Evolutionary conservation across 2,888 invertebrate species (phyloP).

Genomic region (Sphinx pinastri): DNA sequence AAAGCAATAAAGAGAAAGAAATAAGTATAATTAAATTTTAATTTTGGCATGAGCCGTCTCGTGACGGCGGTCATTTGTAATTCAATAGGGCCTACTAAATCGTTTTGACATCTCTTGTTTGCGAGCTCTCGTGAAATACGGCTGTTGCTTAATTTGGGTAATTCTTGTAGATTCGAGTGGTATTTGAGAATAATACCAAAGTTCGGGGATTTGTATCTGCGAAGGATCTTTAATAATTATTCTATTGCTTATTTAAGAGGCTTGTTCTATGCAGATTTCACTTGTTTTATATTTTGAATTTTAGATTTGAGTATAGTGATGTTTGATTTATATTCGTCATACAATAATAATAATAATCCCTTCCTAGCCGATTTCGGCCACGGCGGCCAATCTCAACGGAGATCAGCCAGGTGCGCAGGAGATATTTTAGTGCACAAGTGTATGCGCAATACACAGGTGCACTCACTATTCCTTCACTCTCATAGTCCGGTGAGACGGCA

Average conservation of each 20-base stretch:
- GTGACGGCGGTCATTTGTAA: slow-evolving; percentile 18
- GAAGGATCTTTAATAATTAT: neutral
- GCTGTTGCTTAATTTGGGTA: slow-evolving; percentile 13
- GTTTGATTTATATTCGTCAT: too few species aligned
- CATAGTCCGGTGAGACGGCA: too few species aligned
- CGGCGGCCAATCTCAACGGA: too few species aligned
- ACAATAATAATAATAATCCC: too few species aligned
- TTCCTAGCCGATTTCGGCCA: too few species aligned
- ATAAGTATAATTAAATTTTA: slow-evolving; percentile 16
- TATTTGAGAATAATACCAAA: neutral
- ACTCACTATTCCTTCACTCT: too few species aligned
- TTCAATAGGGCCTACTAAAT: slow-evolving; percentile 24
- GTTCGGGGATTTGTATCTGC: neutral
- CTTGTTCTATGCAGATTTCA: neutral
- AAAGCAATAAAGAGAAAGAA: too few species aligned
- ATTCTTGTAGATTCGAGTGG: slow-evolving; percentile 10
- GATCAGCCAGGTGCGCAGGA: too few species aligned
- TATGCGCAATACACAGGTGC: too few species aligned
- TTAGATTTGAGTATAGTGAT: neutral
- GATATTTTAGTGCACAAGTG: too few species aligned
- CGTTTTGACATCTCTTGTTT: slow-evolving; percentile 21
- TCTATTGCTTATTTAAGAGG: neutral
- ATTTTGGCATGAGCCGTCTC: neutral
- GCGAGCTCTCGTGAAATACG: slow-evolving; percentile 10
- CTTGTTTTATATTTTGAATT: slow-evolving; percentile 15